A percentile compares a stretch with the other conserved stretches of the same genome.
Evolutionary conservation across 1,140 invertebrate genomes (phyloP).

Genomic region (Saccostrea echinata): DNA sequence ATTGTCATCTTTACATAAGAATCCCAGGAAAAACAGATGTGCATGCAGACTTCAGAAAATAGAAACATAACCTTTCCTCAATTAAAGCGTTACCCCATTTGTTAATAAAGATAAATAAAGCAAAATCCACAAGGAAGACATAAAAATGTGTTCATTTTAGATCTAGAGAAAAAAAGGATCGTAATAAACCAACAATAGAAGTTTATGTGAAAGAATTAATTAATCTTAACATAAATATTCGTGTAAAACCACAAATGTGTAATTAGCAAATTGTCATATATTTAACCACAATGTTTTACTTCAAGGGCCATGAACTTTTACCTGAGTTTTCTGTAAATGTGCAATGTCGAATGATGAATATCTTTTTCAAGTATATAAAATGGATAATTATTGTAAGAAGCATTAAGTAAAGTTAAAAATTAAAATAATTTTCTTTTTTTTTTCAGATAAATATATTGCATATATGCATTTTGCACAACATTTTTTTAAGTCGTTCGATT

Average conservation of each 20-base stretch:
- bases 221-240: neutral
- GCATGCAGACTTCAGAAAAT: neutral
- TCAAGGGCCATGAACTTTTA: neutral
- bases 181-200: neutral
- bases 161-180: neutral
- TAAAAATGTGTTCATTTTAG: neutral
- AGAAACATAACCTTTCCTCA: constrained; percentile 1
- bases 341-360: neutral
- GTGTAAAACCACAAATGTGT: neutral
- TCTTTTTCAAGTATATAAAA: neutral
- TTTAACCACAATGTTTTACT: constrained; percentile 7
- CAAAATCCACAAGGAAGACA: neutral
- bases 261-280: constrained; percentile 1
- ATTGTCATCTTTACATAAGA: neutral
- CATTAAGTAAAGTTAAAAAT: too few relatives aligned
- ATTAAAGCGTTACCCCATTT: neutral
- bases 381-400: neutral
- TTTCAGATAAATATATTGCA: too few relatives aligned
- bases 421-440: too few relatives aligned
- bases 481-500: too few relatives aligned
- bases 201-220: constrained; percentile 7
- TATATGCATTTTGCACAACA: neutral
- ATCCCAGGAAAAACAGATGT: neutral
- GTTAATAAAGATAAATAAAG: neutral
- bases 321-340: neutral